A percentile compares a stretch with the other conserved stretches of the same genome.
Evolutionary conservation across 1,140 invertebrate genomes (phyloP).

Genomic region (Chymomyza costata): DNA sequence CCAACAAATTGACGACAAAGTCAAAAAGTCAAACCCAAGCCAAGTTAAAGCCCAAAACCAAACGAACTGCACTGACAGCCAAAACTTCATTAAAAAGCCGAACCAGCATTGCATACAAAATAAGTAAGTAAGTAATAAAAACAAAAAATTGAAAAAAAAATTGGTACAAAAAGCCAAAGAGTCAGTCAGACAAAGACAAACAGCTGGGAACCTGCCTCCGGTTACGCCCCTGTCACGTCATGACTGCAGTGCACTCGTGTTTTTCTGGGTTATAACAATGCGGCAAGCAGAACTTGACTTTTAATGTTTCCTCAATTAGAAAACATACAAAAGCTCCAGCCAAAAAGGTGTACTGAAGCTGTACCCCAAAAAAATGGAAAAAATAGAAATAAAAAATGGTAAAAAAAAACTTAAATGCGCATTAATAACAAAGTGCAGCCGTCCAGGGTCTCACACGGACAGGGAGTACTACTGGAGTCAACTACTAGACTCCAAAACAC

Average conservation of each 20-base stretch:
- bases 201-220: conserved; percentile 10
- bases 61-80: conserved; percentile 56
- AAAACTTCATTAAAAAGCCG: conserved; percentile 49
- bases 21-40: conserved; percentile 39
- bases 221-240: conserved; percentile 4
- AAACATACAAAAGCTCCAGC: conserved; percentile 55
- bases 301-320: conserved; percentile 72
- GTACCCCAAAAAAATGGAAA: conserved; percentile 12
- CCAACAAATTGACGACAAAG: too few relatives aligned
- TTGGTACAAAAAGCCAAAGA: background rate
- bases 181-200: conserved; percentile 12
- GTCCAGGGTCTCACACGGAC: background rate
- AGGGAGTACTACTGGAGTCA: background rate
- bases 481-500: conserved; percentile 42
- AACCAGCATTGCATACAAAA: too few relatives aligned
- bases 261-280: conserved; percentile 73
- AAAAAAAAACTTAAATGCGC: conserved; percentile 65
- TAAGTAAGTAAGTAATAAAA: too few relatives aligned
- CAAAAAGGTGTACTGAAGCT: conserved; percentile 61
- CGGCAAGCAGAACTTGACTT: conserved; percentile 69
- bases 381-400: conserved; percentile 27
- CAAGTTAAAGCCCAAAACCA: too few relatives aligned
- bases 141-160: background rate
- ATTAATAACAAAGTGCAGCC: conserved; percentile 67
- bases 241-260: conserved; percentile 66